A percentile compares a stretch with the other conserved stretches of the same genome.
Conservation (phyloP, 1,140 invertebrate species). For the Drosophila ambigua region DNA sequence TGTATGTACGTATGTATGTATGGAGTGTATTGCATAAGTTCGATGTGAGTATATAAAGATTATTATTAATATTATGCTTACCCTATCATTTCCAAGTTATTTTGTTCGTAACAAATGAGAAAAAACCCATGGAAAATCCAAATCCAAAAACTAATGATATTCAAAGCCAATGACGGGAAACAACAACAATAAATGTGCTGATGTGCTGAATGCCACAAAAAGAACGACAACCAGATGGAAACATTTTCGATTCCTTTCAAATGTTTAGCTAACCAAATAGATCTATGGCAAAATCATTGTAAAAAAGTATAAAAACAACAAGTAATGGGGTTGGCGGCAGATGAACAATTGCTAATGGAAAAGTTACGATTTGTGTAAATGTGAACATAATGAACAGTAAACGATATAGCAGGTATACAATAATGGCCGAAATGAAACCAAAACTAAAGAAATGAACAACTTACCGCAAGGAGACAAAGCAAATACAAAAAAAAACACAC, state of each 20-base stretch:
- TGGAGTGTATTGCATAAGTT: slow-evolving; percentile 61
- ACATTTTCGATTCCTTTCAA: slow-evolving; percentile 32
- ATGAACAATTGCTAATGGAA: slow-evolving; percentile 44
- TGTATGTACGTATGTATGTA: slow-evolving; percentile 70
- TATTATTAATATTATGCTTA: slow-evolving; percentile 65
- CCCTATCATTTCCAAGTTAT: slow-evolving; percentile 58
- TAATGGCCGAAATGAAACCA: slow-evolving; percentile 62
- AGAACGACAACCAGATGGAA: slow-evolving; percentile 28
- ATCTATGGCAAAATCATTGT: slow-evolving; percentile 63
- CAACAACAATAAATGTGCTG: slow-evolving; percentile 47
- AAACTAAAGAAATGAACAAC: slow-evolving; percentile 59
- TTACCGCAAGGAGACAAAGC: slow-evolving; percentile 58
- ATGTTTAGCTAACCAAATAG: slow-evolving; percentile 26
- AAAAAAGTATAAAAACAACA: slow-evolving; percentile 63
- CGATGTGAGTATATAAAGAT: slow-evolving; percentile 54
- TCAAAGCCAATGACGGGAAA: slow-evolving; percentile 54
- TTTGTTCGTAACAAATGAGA: slow-evolving; percentile 48
- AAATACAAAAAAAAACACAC: slow-evolving; percentile 36
- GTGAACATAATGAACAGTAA: slow-evolving; percentile 49
- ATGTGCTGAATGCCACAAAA: slow-evolving; percentile 45
- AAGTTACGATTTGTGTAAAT: slow-evolving; percentile 73
- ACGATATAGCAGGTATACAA: slow-evolving; percentile 53
- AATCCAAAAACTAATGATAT: slow-evolving; percentile 25
- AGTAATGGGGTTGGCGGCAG: slow-evolving; percentile 24
- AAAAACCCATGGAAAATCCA: not conserved